Percentiles rank a stretch among this genome's conserved stretches.
These are phyloP conservation scores for Seriola quinqueradiata DNA, from an alignment of 2,113 vertebrate species.

Conservation along the genomic window DNA sequence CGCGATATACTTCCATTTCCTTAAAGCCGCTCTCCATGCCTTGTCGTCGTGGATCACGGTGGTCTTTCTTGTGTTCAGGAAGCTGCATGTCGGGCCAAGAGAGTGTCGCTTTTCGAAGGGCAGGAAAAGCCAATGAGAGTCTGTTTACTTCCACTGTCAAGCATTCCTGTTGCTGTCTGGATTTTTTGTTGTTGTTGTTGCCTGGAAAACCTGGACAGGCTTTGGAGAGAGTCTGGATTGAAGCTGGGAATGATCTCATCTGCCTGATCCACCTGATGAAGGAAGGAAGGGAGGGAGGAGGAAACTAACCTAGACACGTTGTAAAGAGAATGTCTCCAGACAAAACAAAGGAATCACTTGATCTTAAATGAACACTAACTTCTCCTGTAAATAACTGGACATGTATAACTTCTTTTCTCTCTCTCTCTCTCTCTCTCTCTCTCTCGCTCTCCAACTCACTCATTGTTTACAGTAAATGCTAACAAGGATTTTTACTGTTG, in stretches of 20 bases:
- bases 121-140: conserved; percentile 78
- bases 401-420: conserved; percentile 75
- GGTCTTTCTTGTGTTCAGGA: conserved; percentile 67
- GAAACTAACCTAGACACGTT: conserved; percentile 18
- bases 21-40: conserved; percentile 66
- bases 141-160: conserved; percentile 87
- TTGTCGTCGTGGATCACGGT: conserved; percentile 43
- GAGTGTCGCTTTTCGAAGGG: conserved; percentile 37
- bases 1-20: conserved; percentile 68
- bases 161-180: conserved; percentile 84
- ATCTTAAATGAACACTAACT: conserved; percentile 53
- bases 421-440: conserved; percentile 58
- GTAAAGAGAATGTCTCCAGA: conserved; percentile 70
- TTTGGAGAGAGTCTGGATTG: neutral
- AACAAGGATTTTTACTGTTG: conserved; percentile 93
- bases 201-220: conserved; percentile 27
- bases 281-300: neutral
- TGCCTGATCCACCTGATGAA: neutral
- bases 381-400: conserved; percentile 84
- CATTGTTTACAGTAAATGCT: conserved; percentile 98
- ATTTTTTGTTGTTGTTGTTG: conserved; percentile 39
- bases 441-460: conserved; percentile 64
- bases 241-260: neutral
- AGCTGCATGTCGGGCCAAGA: conserved; percentile 53
- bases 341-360: conserved; percentile 64